phyloP scores from a whole-genome alignment of 1,140 invertebrate species.

The Papilio dardanus region DNA sequence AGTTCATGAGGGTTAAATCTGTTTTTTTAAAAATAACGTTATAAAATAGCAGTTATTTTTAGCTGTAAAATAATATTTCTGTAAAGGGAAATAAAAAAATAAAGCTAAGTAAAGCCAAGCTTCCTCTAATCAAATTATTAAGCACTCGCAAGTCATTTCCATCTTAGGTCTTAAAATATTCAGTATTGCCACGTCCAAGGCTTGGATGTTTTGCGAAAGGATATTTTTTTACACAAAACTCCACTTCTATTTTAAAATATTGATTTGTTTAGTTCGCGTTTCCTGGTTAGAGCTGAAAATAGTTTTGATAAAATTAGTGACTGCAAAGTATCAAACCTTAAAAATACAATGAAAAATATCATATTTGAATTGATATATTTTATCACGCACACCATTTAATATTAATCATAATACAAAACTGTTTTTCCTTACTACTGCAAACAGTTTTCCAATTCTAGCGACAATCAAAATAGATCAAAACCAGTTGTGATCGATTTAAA shows the following conservation, averaged over 20 bases:
- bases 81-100: background rate
- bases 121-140: slow-evolving; percentile 31
- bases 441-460: background rate
- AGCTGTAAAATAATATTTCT: background rate
- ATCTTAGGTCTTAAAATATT: slow-evolving; percentile 35
- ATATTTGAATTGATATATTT: too few species aligned
- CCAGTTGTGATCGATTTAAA: too few species aligned
- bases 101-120: slow-evolving; percentile 19
- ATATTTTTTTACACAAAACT: slow-evolving; percentile 8
- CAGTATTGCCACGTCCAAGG: background rate
- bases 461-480: too few species aligned
- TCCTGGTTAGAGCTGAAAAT: background rate
- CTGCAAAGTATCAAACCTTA: background rate
- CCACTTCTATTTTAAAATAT: background rate
- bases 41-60: background rate
- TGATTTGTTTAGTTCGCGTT: background rate
- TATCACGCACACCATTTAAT: too few species aligned
- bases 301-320: background rate
- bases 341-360: too few species aligned
- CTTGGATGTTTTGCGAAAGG: background rate
- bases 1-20: too few species aligned
- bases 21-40: background rate
- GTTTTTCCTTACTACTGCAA: too few species aligned
- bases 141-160: slow-evolving; percentile 32
- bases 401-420: too few species aligned